Percentiles rank a stretch among this genome's conserved stretches.
Conservation (phyloP, 2,888 invertebrate species). For the Ryuthela nishihirai region DNA sequence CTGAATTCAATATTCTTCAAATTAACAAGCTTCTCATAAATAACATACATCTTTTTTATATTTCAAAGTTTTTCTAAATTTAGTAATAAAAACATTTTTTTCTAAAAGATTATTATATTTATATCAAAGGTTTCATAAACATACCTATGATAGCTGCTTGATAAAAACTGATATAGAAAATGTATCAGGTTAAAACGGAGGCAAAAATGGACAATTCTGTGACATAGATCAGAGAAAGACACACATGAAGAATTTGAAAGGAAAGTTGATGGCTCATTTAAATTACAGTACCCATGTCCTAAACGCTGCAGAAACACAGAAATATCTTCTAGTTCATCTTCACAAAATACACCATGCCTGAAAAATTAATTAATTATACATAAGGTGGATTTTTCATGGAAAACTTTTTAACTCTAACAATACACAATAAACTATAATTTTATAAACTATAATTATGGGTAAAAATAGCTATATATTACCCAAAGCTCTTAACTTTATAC, state of each 20-base stretch:
- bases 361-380: conserved; percentile 1
- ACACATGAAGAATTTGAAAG: conserved; percentile 11
- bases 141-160: conserved; percentile 13
- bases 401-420: no score
- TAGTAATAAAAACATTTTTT: not conserved
- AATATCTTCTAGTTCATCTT: conserved; percentile 32
- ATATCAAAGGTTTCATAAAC: no score
- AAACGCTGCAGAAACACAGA: conserved; percentile 14
- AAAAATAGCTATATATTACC: no score
- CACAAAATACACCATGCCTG: conserved; percentile 31
- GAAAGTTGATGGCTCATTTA: conserved; percentile 14
- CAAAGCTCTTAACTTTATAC: no score
- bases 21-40: no score
- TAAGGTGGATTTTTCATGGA: no score
- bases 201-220: conserved; percentile 29
- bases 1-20: no score
- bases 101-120: not conserved
- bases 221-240: conserved; percentile 21
- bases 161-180: conserved; percentile 22
- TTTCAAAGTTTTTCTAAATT: not conserved
- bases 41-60: no score
- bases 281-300: conserved; percentile 17
- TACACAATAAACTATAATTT: no score
- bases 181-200: conserved; percentile 20
- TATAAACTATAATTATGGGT: no score